phyloP scores from a whole-genome alignment of 2,888 invertebrate genomes.

The Cryptocheilus praepositus region DNA sequence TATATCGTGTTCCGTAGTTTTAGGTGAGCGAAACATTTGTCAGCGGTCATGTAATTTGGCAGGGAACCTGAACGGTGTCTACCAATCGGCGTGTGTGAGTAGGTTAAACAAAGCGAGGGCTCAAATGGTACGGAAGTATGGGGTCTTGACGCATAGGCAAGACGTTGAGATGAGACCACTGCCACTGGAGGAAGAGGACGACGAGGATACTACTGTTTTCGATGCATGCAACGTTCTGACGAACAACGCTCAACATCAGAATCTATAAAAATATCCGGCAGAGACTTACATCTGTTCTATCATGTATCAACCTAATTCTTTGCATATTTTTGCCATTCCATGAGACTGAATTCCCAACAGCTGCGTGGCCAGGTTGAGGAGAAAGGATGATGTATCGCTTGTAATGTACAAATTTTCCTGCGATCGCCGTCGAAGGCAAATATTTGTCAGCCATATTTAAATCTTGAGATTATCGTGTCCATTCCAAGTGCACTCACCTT shows the following conservation, averaged over 20 bases:
- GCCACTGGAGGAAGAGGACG: slow-evolving; percentile 74
- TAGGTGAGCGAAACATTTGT: slow-evolving; percentile 25
- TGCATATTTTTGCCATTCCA: slow-evolving; percentile 1
- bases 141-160: slow-evolving; percentile 73
- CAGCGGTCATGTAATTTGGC: neutral
- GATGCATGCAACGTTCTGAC: slow-evolving; percentile 66
- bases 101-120: slow-evolving; percentile 71
- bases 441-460: slow-evolving; percentile 7
- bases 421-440: neutral
- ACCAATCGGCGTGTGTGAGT: slow-evolving; percentile 7
- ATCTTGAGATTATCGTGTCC: slow-evolving; percentile 26
- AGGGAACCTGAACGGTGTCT: neutral
- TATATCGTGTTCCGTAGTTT: slow-evolving; percentile 69
- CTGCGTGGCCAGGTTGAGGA: neutral
- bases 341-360: slow-evolving; percentile 2
- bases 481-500: slow-evolving; percentile 38
- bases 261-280: slow-evolving; percentile 38
- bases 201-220: slow-evolving; percentile 74
- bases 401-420: no score
- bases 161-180: slow-evolving; percentile 75
- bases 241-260: slow-evolving; percentile 52
- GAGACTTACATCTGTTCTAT: neutral
- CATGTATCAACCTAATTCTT: neutral
- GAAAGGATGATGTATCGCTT: neutral
- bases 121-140: slow-evolving; percentile 74